Conservation (phyloP, 2,888 invertebrate species). For the Lepidonotus clava region DNA sequence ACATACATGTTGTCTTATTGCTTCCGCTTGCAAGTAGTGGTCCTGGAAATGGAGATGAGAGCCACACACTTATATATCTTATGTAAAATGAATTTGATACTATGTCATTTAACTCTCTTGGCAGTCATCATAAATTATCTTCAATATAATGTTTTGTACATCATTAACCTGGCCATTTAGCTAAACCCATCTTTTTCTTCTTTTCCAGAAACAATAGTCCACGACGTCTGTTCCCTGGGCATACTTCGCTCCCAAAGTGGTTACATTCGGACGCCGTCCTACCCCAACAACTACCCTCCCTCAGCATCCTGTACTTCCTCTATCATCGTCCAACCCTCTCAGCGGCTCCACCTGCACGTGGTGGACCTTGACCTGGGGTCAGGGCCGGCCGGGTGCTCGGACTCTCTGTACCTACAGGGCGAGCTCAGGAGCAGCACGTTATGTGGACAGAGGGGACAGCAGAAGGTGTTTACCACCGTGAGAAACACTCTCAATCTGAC, state of each 20-base stretch:
- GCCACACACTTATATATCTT: too few relatives aligned
- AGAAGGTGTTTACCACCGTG: conserved; percentile 66
- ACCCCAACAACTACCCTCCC: conserved; percentile 71
- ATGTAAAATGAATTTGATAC: too few relatives aligned
- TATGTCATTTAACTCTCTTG: background rate
- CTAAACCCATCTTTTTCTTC: background rate
- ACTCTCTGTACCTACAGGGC: conserved; percentile 73
- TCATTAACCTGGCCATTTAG: background rate
- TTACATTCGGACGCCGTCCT: conserved; percentile 73
- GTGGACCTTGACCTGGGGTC: conserved; percentile 73
- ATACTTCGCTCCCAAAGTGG: conserved; percentile 69
- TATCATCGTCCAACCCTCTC: conserved; percentile 66
- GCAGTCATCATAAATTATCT: too few relatives aligned
- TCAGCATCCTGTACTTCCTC: conserved; percentile 66
- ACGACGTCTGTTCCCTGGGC: conserved; percentile 69
- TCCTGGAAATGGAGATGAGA: too few relatives aligned
- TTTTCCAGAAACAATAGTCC: conserved; percentile 68
- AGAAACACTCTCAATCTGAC: conserved; percentile 69
- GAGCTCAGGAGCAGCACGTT: conserved; percentile 70
- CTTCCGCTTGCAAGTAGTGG: too few relatives aligned
- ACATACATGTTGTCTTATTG: too few relatives aligned
- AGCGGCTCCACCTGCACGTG: conserved; percentile 57
- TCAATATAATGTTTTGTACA: too few relatives aligned
- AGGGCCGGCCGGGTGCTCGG: conserved; percentile 70
- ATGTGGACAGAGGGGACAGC: conserved; percentile 72